A percentile compares a stretch with the other conserved stretches of the same genome.
Conservation (phyloP, 2,113 vertebrate species). For the Cyprinodon brontotheroides region DNA sequence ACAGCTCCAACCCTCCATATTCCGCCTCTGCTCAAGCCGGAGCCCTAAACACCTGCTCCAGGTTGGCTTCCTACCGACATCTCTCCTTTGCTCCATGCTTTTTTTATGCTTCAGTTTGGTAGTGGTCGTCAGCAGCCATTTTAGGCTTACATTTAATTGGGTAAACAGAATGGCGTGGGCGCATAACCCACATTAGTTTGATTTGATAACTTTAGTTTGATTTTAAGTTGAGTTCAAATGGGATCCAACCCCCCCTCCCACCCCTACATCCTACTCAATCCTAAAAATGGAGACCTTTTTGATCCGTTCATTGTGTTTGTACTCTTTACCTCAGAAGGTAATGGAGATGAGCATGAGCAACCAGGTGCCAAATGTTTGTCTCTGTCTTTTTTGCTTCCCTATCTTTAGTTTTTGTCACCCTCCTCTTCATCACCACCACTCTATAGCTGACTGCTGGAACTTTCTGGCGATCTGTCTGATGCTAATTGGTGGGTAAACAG, state of each 20-base stretch:
- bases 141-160: slow-evolving; percentile 31
- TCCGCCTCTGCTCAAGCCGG: slow-evolving; percentile 54
- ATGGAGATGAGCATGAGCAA: slow-evolving; percentile 22
- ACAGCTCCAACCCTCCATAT: slow-evolving; percentile 56
- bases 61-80: slow-evolving; percentile 48
- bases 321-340: slow-evolving; percentile 17
- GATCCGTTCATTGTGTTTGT: not conserved
- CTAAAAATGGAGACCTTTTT: not conserved
- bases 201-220: not conserved
- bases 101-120: slow-evolving; percentile 56
- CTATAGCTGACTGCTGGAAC: slow-evolving; percentile 78
- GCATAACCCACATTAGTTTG: not conserved
- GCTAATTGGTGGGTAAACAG: slow-evolving; percentile 86
- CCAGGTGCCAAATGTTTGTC: slow-evolving; percentile 54
- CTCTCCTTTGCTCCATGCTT: slow-evolving; percentile 35
- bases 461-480: slow-evolving; percentile 82
- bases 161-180: slow-evolving; percentile 44
- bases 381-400: slow-evolving; percentile 47
- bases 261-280: not conserved
- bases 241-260: not conserved
- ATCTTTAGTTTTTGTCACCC: slow-evolving; percentile 40
- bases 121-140: slow-evolving; percentile 55
- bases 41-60: slow-evolving; percentile 44
- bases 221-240: not conserved
- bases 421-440: slow-evolving; percentile 66